phyloP scores from a whole-genome alignment of 2,797 vertebrate genomes.

The Melanotaenia boesemani region DNA sequence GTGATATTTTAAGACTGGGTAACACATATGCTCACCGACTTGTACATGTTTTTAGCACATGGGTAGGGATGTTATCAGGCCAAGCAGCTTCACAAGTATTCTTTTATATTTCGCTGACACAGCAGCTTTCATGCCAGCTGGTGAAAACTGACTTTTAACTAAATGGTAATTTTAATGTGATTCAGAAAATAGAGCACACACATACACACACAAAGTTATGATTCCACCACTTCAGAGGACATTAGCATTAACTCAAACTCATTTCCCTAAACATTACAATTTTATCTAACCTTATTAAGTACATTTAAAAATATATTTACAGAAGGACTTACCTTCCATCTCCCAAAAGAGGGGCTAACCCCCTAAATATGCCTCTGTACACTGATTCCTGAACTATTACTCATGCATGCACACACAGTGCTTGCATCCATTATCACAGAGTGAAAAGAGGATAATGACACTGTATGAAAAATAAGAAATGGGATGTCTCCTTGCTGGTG shows the following conservation, averaged over 20 bases:
- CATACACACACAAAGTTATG: conserved; percentile 6
- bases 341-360: not conserved
- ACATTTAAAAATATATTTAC: not conserved
- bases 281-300: not conserved
- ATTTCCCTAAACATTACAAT: not conserved
- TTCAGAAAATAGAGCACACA: not conserved
- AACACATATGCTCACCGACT: conserved; percentile 12
- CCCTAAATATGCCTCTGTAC: not conserved
- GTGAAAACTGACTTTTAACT: conserved; percentile 9
- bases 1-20: not conserved
- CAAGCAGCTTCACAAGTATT: conserved; percentile 23
- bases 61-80: conserved; percentile 18
- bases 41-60: conserved; percentile 12
- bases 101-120: conserved; percentile 7
- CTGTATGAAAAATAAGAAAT: conserved; percentile 59
- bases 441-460: conserved; percentile 65
- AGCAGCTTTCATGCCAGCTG: not conserved
- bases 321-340: not conserved
- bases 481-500: conserved; percentile 43
- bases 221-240: not conserved
- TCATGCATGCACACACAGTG: conserved; percentile 3
- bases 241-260: not conserved
- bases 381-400: not conserved
- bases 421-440: conserved; percentile 29
- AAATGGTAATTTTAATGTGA: conserved; percentile 15